A percentile compares a stretch with the other conserved stretches of the same genome.
phyloP scores from a whole-genome alignment of 2,113 vertebrate genomes.

The Gnathonemus echidnorhynchus region DNA sequence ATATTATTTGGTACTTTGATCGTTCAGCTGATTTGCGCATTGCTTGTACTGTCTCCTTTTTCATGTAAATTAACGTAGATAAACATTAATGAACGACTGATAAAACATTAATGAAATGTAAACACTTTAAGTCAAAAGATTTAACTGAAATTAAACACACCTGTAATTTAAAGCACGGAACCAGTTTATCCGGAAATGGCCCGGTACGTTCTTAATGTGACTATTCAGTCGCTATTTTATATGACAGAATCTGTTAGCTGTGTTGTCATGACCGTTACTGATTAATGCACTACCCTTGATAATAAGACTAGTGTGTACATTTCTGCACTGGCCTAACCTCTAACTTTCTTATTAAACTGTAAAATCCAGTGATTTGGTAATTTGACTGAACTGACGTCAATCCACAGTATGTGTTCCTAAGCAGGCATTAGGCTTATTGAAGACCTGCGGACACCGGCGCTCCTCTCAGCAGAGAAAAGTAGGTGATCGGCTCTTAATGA shows the following conservation, averaged over 20 bases:
- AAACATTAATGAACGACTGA: background rate
- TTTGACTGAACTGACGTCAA: background rate
- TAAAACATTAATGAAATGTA: background rate
- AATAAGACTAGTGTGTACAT: background rate
- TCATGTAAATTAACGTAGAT: background rate
- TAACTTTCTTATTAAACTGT: background rate
- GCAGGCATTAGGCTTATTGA: background rate
- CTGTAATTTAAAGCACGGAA: background rate
- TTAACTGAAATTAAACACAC: background rate
- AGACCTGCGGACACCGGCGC: background rate
- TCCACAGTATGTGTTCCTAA: background rate
- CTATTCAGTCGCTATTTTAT: background rate
- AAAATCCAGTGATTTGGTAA: background rate
- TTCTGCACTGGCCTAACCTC: background rate
- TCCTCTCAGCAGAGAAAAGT: background rate
- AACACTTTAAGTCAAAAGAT: background rate
- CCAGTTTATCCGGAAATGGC: background rate
- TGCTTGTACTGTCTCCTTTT: background rate
- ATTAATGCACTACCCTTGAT: background rate
- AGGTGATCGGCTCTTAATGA: background rate
- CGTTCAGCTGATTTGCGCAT: background rate
- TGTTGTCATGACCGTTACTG: background rate
- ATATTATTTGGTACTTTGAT: background rate
- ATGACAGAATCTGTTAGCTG: background rate
- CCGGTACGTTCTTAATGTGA: background rate